These are phyloP conservation scores for Dasypolia templi DNA, from an alignment of 2,888 invertebrate species.

Conservation along the genomic window DNA sequence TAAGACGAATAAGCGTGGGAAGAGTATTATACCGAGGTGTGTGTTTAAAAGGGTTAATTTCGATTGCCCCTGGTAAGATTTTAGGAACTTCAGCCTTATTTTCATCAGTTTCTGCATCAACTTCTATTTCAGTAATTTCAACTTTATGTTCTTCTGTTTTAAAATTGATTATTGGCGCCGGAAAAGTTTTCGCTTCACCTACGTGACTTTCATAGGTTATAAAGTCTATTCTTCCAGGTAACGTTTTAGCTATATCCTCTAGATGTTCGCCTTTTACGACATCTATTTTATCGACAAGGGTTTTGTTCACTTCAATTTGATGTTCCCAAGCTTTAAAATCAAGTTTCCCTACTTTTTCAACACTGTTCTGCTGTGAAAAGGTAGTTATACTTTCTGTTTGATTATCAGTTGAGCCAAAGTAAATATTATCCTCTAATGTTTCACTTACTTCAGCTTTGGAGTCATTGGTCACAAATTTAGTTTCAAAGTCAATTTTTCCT, in stretches of 20 bases:
- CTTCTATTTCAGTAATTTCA: slow-evolving; percentile 6
- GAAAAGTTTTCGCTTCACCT: slow-evolving; percentile 18
- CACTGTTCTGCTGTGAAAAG: slow-evolving; percentile 10
- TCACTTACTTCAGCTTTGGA: slow-evolving; percentile 29
- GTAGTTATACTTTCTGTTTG: slow-evolving; percentile 2
- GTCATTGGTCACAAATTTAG: slow-evolving; percentile 13
- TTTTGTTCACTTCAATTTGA: slow-evolving; percentile 51
- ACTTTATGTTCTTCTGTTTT: slow-evolving; percentile 9
- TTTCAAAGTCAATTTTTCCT: slow-evolving; percentile 21
- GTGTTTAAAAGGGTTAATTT: slow-evolving; percentile 32
- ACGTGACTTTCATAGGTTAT: slow-evolving; percentile 27
- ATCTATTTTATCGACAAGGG: slow-evolving; percentile 37
- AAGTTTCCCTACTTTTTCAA: slow-evolving; percentile 42
- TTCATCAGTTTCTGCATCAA: background rate
- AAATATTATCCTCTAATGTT: background rate
- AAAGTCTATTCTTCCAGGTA: slow-evolving; percentile 31
- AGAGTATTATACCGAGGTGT: slow-evolving; percentile 31
- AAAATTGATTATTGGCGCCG: background rate
- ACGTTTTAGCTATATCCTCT: slow-evolving; percentile 37
- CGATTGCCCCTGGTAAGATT: background rate
- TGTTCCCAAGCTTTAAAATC: slow-evolving; percentile 48
- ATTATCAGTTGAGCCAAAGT: background rate
- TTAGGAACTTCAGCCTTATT: slow-evolving; percentile 4
- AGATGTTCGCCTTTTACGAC: slow-evolving; percentile 28
- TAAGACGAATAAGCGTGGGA: slow-evolving; percentile 43